Evolutionary conservation across 1,140 invertebrate genomes (phyloP).

Genomic region (Bombus waltoni): DNA sequence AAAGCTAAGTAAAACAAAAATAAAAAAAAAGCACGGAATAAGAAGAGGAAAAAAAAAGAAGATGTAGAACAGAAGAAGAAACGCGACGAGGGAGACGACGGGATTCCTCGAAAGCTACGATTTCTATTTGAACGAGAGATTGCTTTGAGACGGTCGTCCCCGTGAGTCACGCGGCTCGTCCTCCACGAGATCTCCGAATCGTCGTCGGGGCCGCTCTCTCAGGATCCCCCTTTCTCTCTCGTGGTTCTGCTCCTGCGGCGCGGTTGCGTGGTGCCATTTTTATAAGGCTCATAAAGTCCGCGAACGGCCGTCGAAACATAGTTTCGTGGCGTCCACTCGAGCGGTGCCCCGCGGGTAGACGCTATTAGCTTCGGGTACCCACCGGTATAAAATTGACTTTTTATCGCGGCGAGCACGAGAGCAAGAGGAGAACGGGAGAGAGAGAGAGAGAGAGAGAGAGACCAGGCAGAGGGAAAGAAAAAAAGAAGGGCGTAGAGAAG

Average conservation of each 20-base stretch:
- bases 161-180: conserved; percentile 41
- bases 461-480: background rate
- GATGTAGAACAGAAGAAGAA: too few species aligned
- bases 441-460: background rate
- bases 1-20: background rate
- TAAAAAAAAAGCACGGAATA: background rate
- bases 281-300: conserved; percentile 77
- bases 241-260: conserved; percentile 24
- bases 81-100: conserved; percentile 1
- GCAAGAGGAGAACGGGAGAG: background rate
- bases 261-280: conserved; percentile 72
- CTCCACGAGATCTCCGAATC: conserved; percentile 41
- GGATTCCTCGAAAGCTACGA: conserved; percentile 50
- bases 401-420: conserved; percentile 68
- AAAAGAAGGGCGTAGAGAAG: background rate
- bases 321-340: conserved; percentile 38
- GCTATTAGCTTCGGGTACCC: conserved; percentile 66
- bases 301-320: conserved; percentile 61
- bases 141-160: conserved; percentile 11
- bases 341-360: conserved; percentile 48
- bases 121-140: conserved; percentile 44
- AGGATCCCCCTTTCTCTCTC: conserved; percentile 1
- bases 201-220: conserved; percentile 14
- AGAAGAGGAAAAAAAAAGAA: background rate
- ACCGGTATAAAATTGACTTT: conserved; percentile 78